Conservation (phyloP, 2,888 invertebrate species). For the Myathropa florea region DNA sequence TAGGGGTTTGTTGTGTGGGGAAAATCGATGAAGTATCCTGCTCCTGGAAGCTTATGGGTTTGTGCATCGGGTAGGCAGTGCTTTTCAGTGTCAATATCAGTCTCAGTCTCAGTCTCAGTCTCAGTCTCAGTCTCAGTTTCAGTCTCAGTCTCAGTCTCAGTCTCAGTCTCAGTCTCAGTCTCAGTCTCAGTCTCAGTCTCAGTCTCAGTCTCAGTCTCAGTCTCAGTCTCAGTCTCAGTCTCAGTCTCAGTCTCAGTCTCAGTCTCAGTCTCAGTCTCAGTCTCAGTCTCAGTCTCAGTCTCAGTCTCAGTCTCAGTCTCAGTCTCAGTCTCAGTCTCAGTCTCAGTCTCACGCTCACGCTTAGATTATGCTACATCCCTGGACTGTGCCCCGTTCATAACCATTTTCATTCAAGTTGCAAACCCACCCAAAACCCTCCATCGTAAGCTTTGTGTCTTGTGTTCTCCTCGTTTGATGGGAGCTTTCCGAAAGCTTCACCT, state of each 20-base stretch:
- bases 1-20: background rate
- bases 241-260: no score
- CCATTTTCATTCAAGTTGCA: background rate
- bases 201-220: no score
- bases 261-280: no score
- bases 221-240: no score
- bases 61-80: background rate
- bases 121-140: background rate
- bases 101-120: background rate
- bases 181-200: no score
- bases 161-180: no score
- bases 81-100: background rate
- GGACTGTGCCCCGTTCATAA: no score
- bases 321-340: no score
- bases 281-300: no score
- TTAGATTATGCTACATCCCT: background rate
- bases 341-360: no score
- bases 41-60: background rate
- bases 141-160: no score
- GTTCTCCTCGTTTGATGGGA: background rate
- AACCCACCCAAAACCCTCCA: background rate
- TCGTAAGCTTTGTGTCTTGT: background rate
- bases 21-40: background rate
- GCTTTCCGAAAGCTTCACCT: constrained; percentile 12
- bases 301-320: no score